These are phyloP conservation scores for Ptychoptera albimana DNA, from an alignment of 2,888 invertebrate species.

Conservation along the genomic window DNA sequence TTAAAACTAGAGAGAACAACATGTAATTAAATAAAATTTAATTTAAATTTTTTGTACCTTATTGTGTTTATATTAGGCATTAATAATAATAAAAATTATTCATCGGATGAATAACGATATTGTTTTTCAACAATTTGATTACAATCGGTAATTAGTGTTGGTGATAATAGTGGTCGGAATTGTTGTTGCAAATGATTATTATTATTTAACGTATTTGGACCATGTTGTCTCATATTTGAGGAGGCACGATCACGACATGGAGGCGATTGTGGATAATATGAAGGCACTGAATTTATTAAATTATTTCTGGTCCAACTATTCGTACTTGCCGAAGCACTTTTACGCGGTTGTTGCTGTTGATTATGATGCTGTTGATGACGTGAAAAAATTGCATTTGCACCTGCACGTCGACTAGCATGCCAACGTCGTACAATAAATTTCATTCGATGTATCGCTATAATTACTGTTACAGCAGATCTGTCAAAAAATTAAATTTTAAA, in stretches of 20 bases:
- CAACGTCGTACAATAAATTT: conserved; percentile 46
- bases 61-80: no score
- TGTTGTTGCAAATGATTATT: no score
- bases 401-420: conserved; percentile 41
- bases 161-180: not conserved
- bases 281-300: not conserved
- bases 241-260: conserved; percentile 14
- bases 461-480: conserved; percentile 37
- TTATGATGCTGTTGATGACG: not conserved
- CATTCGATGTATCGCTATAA: conserved; percentile 47
- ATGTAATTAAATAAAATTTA: no score
- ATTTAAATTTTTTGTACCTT: no score
- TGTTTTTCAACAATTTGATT: no score
- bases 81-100: no score
- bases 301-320: conserved; percentile 8
- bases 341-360: not conserved
- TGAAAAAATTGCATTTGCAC: conserved; percentile 30
- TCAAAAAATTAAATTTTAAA: conserved; percentile 13
- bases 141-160: not conserved
- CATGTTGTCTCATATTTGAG: not conserved
- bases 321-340: conserved; percentile 8
- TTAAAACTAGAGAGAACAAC: no score
- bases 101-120: no score
- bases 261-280: conserved; percentile 12
- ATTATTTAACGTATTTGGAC: not conserved